Conservation (phyloP, 2,113 vertebrate species). For the Puffinus mauretanicus region DNA sequence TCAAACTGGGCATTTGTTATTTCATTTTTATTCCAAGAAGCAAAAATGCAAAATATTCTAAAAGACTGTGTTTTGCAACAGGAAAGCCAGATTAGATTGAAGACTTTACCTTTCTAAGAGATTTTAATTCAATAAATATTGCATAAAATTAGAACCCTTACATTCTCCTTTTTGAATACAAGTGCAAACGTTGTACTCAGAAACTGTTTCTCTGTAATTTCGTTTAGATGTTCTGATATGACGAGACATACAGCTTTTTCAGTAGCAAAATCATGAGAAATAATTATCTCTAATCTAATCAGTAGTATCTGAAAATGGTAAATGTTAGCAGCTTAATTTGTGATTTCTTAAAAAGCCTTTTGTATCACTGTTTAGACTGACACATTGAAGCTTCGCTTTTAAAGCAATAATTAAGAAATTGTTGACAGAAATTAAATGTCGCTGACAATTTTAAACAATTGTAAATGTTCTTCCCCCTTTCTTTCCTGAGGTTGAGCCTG, state of each 20-base stretch:
- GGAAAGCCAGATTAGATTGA: conserved; percentile 7
- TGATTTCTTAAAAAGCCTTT: conserved; percentile 72
- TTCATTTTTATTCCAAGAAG: not conserved
- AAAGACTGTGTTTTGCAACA: not conserved
- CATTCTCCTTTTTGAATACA: not conserved
- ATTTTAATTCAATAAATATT: conserved; percentile 62
- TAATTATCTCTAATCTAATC: conserved; percentile 78
- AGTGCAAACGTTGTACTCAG: conserved; percentile 34
- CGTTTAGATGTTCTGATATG: conserved; percentile 64
- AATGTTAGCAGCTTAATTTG: conserved; percentile 71
- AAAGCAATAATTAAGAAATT: conserved; percentile 78
- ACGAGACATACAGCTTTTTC: conserved; percentile 64
- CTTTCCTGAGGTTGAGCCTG: conserved; percentile 47
- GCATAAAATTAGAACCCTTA: conserved; percentile 44
- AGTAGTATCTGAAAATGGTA: conserved; percentile 68
- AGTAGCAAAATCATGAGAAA: conserved; percentile 68
- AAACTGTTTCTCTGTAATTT: conserved; percentile 61
- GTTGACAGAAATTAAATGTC: conserved; percentile 77
- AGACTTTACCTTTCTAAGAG: conserved; percentile 27
- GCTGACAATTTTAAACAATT: conserved; percentile 66
- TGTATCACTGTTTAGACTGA: conserved; percentile 70
- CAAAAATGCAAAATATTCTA: not conserved
- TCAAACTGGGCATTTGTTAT: not conserved
- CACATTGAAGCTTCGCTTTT: conserved; percentile 60
- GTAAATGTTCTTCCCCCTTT: conserved; percentile 51